Evolutionary conservation across 2,797 vertebrate genomes (phyloP), one percentile per base, ranked within the genome.

Genomic region (Eupleurogrammus muticus): DNA sequence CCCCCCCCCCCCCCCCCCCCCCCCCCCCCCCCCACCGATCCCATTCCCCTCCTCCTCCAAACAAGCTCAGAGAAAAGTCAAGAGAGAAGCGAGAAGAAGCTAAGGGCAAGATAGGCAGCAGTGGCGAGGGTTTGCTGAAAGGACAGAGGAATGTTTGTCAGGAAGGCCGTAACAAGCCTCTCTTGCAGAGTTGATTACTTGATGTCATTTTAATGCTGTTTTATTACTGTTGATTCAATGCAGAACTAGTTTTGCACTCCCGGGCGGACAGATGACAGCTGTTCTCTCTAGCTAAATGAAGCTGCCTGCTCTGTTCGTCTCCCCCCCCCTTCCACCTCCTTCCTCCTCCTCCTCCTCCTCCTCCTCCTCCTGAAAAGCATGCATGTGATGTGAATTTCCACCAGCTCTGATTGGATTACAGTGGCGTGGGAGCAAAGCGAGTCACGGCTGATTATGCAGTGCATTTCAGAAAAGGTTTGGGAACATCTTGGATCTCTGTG

Each of bases 251-350:
- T 92, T 93, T 93, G 90, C 92, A 93, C 92, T 92, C 86, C 83
- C 19, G 50, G 76, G 81, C 58, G 56, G 89, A 90, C 82, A 73
- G 80, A 71, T 59, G 63, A 77, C 85, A 78, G 89, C 85, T 88
- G 73, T 84, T 81, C 68, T 80, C 66, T 87, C 50, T 50, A 75
- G 78, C 87, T 87, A 81, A 82, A 87, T 62, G 80, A 87, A 89
- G 83, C 85, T 84, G 86, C 83, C 94, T 95, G 93, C 95, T 95
- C 93, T 94, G n/a, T n/a, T n/a, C n/a, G n/a, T n/a, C n/a, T n/a
- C n/a, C n/a, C n/a, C n/a, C n/a, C n/a, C 92, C 12, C 48, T 77
- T 79, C 58, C 32, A 94, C 92, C 53, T 66, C 70, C 61, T 73
- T 73, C 70, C 67, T 79, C 84, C 94, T 93, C 93, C 75, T 70